phyloP scores from a whole-genome alignment of 1,140 invertebrate species.

The Lineus longissimus region DNA sequence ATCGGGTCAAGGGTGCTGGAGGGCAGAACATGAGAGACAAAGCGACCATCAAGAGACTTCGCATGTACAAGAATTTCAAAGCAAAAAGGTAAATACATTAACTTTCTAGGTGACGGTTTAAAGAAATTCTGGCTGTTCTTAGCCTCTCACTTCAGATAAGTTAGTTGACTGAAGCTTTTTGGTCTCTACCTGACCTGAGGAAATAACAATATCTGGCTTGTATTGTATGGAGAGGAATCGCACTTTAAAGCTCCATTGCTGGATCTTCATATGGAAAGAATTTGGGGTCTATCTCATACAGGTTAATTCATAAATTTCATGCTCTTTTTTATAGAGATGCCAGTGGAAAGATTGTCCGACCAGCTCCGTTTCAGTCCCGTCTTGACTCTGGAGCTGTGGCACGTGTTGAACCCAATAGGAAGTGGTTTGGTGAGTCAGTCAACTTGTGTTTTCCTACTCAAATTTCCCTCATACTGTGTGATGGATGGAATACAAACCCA shows the following conservation, averaged over 20 bases:
- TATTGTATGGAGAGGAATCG: no score
- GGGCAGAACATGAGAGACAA: conserved; percentile 81
- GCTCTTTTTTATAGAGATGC: conserved; percentile 60
- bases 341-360: conserved; percentile 84
- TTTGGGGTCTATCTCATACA: no score
- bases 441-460: conserved; percentile 61
- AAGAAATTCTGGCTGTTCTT: no score
- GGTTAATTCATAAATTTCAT: not conserved
- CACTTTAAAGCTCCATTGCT: no score
- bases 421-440: conserved; percentile 90
- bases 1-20: conserved; percentile 61
- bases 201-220: no score
- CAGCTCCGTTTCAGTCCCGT: conserved; percentile 91
- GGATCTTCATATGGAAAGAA: no score
- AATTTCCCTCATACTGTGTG: not conserved
- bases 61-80: conserved; percentile 98
- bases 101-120: not conserved
- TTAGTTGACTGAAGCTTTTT: no score
- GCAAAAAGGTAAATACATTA: conserved; percentile 70
- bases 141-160: no score
- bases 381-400: conserved; percentile 85
- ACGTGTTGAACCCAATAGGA: conserved; percentile 92
- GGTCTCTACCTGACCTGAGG: no score
- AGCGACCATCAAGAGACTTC: conserved; percentile 89
- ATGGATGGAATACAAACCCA: no score